A percentile compares a stretch with the other conserved stretches of the same genome.
Evolutionary conservation across 2,888 invertebrate species (phyloP).

Genomic region (Drosophila helvetica): DNA sequence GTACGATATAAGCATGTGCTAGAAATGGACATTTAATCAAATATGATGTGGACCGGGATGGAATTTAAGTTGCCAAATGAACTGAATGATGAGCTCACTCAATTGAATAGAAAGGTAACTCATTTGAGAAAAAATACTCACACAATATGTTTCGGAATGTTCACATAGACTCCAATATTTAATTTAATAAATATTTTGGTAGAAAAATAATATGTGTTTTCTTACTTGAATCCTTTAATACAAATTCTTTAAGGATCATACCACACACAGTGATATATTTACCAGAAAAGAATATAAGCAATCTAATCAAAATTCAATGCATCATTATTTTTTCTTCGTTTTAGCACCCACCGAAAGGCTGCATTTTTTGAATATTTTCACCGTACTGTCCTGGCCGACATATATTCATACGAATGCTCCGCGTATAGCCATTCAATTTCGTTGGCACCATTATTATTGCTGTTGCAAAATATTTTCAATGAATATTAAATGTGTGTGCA

Average conservation of each 20-base stretch:
- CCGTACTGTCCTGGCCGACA: background rate
- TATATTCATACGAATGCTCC: slow-evolving; percentile 2
- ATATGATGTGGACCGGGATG: slow-evolving; percentile 2
- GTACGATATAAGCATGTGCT: slow-evolving; percentile 45
- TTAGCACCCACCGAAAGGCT: background rate
- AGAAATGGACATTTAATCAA: slow-evolving; percentile 65
- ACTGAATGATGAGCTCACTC: slow-evolving; percentile 14
- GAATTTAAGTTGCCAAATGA: slow-evolving; percentile 22
- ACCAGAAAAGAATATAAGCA: background rate
- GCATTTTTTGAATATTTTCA: too few species aligned
- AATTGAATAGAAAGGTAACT: slow-evolving; percentile 9
- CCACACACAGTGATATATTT: background rate
- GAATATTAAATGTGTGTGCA: slow-evolving; percentile 68
- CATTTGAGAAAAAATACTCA: background rate
- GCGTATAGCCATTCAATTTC: slow-evolving; percentile 47
- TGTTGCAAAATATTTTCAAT: slow-evolving; percentile 63
- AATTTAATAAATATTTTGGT: too few species aligned
- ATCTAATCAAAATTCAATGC: slow-evolving; percentile 9
- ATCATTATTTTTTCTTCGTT: background rate
- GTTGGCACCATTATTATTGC: slow-evolving; percentile 58
- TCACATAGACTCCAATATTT: background rate
- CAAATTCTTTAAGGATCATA: too few species aligned
- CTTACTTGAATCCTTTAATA: too few species aligned
- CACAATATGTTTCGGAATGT: background rate
- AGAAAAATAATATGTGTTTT: too few species aligned